A percentile compares a stretch with the other conserved stretches of the same genome.
Conservation (phyloP, 2,888 invertebrate species). For the Pteria penguin region DNA sequence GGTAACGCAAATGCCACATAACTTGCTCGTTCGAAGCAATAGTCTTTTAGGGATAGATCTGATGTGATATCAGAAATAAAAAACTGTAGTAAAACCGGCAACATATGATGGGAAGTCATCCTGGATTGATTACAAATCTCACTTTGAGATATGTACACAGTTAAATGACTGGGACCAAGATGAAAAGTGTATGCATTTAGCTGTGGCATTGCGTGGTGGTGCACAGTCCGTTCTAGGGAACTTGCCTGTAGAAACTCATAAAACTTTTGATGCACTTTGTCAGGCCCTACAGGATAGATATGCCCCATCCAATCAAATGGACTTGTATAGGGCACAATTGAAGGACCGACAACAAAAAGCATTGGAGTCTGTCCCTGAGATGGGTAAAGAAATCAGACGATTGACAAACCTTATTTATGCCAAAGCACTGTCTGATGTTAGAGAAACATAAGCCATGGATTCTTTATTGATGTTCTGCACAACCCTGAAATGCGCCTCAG, state of each 20-base stretch:
- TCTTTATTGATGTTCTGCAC: slow-evolving; percentile 1
- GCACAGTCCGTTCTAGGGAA: slow-evolving; percentile 14
- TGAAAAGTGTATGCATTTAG: slow-evolving; percentile 16
- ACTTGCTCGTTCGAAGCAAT: neutral
- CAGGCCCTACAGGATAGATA: slow-evolving; percentile 12
- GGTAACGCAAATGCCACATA: neutral
- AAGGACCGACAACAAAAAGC: slow-evolving; percentile 6
- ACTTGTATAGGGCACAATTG: too few relatives aligned
- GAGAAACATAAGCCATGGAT: slow-evolving; percentile 5
- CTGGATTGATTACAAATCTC: slow-evolving; percentile 16
- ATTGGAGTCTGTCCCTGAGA: slow-evolving; percentile 5
- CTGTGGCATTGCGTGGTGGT: slow-evolving; percentile 6
- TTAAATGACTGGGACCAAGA: slow-evolving; percentile 6
- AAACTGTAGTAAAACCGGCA: neutral
- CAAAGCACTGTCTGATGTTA: neutral
- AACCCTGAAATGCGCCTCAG: slow-evolving; percentile 8
- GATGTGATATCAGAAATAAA: too few relatives aligned
- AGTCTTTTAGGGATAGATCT: too few relatives aligned
- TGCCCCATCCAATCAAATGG: slow-evolving; percentile 6
- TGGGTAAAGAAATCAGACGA: slow-evolving; percentile 10
- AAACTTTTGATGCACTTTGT: slow-evolving; percentile 2
- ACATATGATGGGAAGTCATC: too few relatives aligned
- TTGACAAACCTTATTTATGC: slow-evolving; percentile 9
- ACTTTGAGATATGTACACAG: slow-evolving; percentile 5
- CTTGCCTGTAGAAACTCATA: neutral